Evolutionary conservation across 2,797 vertebrate species (phyloP).

Genomic region (Alca torda): DNA sequence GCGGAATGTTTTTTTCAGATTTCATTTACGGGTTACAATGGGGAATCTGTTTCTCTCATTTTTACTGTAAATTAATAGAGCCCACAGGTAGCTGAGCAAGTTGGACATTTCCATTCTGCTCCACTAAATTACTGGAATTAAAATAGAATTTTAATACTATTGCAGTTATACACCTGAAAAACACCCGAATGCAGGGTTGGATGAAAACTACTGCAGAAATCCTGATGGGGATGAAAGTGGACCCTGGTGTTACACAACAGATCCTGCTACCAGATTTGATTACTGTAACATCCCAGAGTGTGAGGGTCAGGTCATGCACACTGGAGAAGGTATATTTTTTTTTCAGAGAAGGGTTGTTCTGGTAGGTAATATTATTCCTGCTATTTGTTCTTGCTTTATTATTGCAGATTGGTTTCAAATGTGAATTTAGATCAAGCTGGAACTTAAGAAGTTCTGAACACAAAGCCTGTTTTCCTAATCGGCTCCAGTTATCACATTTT

Average conservation of each 20-base stretch:
- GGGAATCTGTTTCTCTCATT: background rate
- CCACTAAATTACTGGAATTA: background rate
- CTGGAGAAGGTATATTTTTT: conserved; percentile 31
- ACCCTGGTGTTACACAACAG: conserved; percentile 95
- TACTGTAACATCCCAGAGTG: conserved; percentile 86
- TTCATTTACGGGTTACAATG: background rate
- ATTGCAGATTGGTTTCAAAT: background rate
- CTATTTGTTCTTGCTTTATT: background rate
- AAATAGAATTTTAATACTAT: background rate
- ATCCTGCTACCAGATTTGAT: conserved; percentile 81
- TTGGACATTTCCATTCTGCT: background rate
- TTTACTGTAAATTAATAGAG: background rate
- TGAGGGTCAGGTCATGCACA: conserved; percentile 62
- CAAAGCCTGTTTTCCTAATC: background rate
- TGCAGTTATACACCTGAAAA: conserved; percentile 79
- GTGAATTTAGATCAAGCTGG: background rate
- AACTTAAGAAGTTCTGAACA: background rate
- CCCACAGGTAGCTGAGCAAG: background rate
- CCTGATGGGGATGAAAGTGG: conserved; percentile 84
- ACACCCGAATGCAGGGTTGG: conserved; percentile 79
- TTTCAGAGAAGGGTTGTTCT: background rate
- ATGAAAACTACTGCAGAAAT: conserved; percentile 93
- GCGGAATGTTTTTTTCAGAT: background rate
- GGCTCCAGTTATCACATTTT: background rate
- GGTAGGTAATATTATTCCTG: background rate